phyloP scores from a whole-genome alignment of 1,140 invertebrate species.

The Periplaneta americana region DNA sequence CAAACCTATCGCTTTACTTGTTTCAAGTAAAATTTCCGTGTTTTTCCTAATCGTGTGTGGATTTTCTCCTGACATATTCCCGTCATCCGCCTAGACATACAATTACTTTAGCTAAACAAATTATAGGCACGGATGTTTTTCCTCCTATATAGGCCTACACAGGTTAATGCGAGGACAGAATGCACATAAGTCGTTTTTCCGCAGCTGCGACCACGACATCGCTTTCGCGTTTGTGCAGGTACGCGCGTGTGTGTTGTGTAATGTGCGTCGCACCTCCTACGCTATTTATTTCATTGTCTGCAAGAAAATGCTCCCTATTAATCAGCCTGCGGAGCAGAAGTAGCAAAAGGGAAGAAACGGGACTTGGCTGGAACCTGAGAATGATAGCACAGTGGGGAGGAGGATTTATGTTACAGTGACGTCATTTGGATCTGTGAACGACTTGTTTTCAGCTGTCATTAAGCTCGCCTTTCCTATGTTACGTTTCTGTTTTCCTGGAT shows the following conservation, averaged over 20 bases:
- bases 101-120: too few relatives aligned
- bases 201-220: background rate
- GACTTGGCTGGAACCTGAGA: background rate
- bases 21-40: too few relatives aligned
- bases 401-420: background rate
- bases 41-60: too few relatives aligned
- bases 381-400: background rate
- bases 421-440: background rate
- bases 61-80: too few relatives aligned
- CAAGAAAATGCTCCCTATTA: background rate
- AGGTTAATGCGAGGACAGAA: too few relatives aligned
- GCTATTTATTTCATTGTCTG: background rate
- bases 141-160: too few relatives aligned
- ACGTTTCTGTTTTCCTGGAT: background rate
- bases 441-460: background rate
- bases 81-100: too few relatives aligned
- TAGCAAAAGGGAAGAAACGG: background rate
- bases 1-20: too few relatives aligned
- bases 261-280: background rate
- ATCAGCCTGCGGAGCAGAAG: background rate
- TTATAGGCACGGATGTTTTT: too few relatives aligned
- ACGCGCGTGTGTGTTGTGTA: background rate
- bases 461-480: background rate
- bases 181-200: background rate
- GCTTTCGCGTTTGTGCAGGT: background rate